A percentile compares a stretch with the other conserved stretches of the same genome.
Evolutionary conservation across 2,797 vertebrate species (phyloP).

Genomic region (Acridotheres tristis): DNA sequence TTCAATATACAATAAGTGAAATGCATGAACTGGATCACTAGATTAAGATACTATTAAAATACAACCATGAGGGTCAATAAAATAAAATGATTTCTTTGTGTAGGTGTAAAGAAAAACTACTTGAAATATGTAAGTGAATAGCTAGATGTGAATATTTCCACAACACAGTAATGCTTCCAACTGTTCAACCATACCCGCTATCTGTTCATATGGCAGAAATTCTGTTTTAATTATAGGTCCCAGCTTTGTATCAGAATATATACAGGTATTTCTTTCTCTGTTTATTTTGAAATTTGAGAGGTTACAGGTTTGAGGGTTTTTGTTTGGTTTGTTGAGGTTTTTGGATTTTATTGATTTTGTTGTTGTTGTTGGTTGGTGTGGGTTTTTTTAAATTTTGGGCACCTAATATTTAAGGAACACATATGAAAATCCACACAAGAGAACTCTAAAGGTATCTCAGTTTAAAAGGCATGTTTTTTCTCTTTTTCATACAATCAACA

Average conservation of each 20-base stretch:
- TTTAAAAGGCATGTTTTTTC: slow-evolving; percentile 36
- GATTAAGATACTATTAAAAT: slow-evolving; percentile 37
- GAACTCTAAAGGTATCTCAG: slow-evolving; percentile 19
- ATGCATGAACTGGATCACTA: slow-evolving; percentile 23
- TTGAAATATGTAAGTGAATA: neutral
- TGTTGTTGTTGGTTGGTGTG: neutral
- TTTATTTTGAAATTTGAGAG: slow-evolving; percentile 17
- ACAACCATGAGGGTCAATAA: neutral
- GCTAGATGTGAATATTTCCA: neutral
- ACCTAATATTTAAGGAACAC: slow-evolving; percentile 25
- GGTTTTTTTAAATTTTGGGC: neutral
- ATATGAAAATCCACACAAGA: slow-evolving; percentile 12
- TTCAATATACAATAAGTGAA: slow-evolving; percentile 12
- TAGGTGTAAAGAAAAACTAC: neutral
- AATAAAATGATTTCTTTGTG: neutral
- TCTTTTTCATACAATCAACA: slow-evolving; percentile 44
- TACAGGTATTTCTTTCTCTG: slow-evolving; percentile 1
- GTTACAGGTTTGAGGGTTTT: neutral
- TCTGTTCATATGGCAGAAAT: neutral
- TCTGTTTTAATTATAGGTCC: slow-evolving; percentile 2
- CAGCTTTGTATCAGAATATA: neutral
- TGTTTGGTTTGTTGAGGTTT: neutral
- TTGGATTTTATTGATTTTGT: neutral
- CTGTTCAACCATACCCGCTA: neutral
- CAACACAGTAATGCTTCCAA: neutral